phyloP scores from a whole-genome alignment of 2,888 invertebrate species.

The Rhaphigaster nebulosa region DNA sequence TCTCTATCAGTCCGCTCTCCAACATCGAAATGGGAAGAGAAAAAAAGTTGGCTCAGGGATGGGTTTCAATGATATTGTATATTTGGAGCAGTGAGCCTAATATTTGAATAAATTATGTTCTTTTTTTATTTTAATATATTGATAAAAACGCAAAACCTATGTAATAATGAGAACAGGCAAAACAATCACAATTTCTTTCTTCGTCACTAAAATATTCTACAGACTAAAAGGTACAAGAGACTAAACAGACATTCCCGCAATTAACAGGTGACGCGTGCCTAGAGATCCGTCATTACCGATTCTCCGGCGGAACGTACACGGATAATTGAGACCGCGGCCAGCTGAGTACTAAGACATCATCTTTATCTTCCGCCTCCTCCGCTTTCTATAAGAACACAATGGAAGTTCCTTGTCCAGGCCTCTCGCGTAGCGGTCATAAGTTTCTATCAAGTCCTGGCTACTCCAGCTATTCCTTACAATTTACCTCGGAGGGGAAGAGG shows the following conservation, averaged over 20 bases:
- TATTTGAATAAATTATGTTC: too few species aligned
- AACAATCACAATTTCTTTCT: neutral
- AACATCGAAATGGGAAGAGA: too few species aligned
- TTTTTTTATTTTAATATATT: too few species aligned
- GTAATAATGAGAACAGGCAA: neutral
- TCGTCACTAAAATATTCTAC: neutral
- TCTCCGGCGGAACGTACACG: neutral
- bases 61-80: too few species aligned
- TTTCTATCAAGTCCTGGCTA: constrained; percentile 21
- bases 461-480: constrained; percentile 14
- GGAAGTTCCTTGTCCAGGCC: constrained; percentile 31
- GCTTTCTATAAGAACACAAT: constrained; percentile 17
- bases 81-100: too few species aligned
- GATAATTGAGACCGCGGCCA: neutral
- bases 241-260: neutral
- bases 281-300: neutral
- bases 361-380: neutral
- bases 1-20: too few species aligned
- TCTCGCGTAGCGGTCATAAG: constrained; percentile 23
- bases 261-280: neutral
- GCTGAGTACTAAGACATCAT: neutral
- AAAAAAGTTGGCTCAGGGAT: too few species aligned
- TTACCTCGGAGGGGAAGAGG: neutral
- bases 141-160: neutral
- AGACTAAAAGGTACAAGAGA: neutral